These are phyloP conservation scores for Hirtodrosophila trivittata DNA, from an alignment of 2,888 invertebrate species.

Conservation along the genomic window DNA sequence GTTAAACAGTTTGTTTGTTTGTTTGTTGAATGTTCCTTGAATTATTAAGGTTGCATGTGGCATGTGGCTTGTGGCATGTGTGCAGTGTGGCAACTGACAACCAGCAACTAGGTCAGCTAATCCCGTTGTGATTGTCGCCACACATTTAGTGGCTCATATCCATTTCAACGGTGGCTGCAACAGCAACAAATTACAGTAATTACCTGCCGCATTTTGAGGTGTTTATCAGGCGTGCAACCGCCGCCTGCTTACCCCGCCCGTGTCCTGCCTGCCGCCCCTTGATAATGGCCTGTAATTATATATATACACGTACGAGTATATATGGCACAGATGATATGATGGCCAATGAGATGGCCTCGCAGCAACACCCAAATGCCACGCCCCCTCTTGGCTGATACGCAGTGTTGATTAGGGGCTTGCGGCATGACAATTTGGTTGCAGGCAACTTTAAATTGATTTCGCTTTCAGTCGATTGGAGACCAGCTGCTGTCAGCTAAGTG, in stretches of 20 bases:
- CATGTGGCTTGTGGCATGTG: slow-evolving; percentile 21
- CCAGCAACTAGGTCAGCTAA: slow-evolving; percentile 62
- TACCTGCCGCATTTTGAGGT: slow-evolving; percentile 56
- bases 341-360: slow-evolving; percentile 44
- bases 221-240: slow-evolving; percentile 53
- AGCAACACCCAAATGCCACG: slow-evolving; percentile 32
- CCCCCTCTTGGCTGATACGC: slow-evolving; percentile 20
- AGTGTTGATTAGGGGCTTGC: slow-evolving; percentile 42
- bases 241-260: slow-evolving; percentile 3
- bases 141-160: slow-evolving; percentile 56
- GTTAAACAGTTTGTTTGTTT: slow-evolving; percentile 24
- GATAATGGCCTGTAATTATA: slow-evolving; percentile 47
- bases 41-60: slow-evolving; percentile 67
- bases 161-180: slow-evolving; percentile 26
- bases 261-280: neutral
- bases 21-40: slow-evolving; percentile 55
- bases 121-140: slow-evolving; percentile 61
- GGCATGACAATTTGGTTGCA: slow-evolving; percentile 61
- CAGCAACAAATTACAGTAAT: slow-evolving; percentile 64
- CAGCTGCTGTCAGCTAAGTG: slow-evolving; percentile 45
- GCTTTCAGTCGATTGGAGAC: slow-evolving; percentile 24
- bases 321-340: slow-evolving; percentile 15
- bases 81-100: slow-evolving; percentile 14
- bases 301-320: slow-evolving; percentile 18
- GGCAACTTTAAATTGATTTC: slow-evolving; percentile 66